Base-by-base conservation (phyloP, 2,888 invertebrate genomes). In the Drosophila leonis region DNA sequence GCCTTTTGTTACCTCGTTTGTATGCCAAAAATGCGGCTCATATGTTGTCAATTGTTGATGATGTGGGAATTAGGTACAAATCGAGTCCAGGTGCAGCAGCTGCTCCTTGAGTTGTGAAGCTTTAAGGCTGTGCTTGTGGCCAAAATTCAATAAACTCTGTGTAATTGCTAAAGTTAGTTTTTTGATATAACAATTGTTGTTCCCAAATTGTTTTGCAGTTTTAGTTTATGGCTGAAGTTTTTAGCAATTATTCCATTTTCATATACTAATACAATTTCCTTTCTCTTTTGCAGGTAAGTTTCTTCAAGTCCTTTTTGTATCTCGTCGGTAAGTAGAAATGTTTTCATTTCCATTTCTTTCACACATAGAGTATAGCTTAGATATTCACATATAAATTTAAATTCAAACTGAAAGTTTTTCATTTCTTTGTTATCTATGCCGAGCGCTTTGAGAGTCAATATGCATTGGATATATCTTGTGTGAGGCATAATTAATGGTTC, bases 11-110 rank as follows among this genome's bases (percentile, higher is more conserved):
- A 60, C 59, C n/a, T 60, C 57, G 60, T 75, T 64, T 72, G 69
- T 72, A 72, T 76, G 78, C 68, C 71, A 74, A 65, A 79, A 80
- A 82, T 88, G 83, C 74, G 79, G 83, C 82, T 71, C 88, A 83
- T 83, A 79, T 79, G 86, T 73, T 83, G 84, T 86, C 79, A 81
- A 81, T 83, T 85, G 82, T 80, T 88, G 83, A 90, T 88, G 88
- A 85, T 88, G 85, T 88, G 90, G 88, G 82, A 88, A 88, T 90
- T 75, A 76, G 82, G 78, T 73, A 69, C 64, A 65, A 72, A 82
- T 66, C 56, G 69, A 41, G 49, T 18, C 41, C 80, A 72, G 72
- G 63, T 56, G 67, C 35, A 27, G 37, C 54, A 24, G 51, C 51
- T 2, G 51, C 35, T n/a, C 15, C 24, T 24, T 24, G 24, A 9